Evolutionary conservation across 1,140 invertebrate species (phyloP).

Genomic region (Macrocentrus cingulum): DNA sequence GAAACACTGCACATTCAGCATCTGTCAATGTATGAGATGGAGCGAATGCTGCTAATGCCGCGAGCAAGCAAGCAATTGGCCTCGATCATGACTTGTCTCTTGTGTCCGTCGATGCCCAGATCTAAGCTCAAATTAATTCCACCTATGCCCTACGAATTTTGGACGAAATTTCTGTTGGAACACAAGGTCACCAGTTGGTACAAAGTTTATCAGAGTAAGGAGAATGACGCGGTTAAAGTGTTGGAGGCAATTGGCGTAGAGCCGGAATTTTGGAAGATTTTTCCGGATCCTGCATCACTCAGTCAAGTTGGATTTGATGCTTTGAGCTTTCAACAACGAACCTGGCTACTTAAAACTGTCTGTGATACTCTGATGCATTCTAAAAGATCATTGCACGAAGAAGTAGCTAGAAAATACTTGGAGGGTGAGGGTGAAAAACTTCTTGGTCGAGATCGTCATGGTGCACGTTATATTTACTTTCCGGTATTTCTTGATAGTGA

Average conservation of each 20-base stretch:
- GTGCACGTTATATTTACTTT: slow-evolving; percentile 64
- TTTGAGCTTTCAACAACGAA: slow-evolving; percentile 61
- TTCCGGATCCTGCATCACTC: slow-evolving; percentile 57
- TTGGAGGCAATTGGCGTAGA: slow-evolving; percentile 61
- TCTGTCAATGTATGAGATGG: slow-evolving; percentile 65
- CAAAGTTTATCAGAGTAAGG: slow-evolving; percentile 58
- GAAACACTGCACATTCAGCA: slow-evolving; percentile 53
- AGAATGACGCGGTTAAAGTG: slow-evolving; percentile 56
- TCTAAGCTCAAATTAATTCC: slow-evolving; percentile 53
- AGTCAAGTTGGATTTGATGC: slow-evolving; percentile 60
- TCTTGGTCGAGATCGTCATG: slow-evolving; percentile 62
- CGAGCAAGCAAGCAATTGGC: slow-evolving; percentile 61
- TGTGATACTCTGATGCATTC: slow-evolving; percentile 63
- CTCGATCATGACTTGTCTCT: slow-evolving; percentile 62
- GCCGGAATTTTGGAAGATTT: slow-evolving; percentile 59
- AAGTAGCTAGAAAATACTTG: slow-evolving; percentile 44
- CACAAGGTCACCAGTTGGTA: slow-evolving; percentile 61
- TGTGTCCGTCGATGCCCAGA: slow-evolving; percentile 44
- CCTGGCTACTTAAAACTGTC: slow-evolving; percentile 65
- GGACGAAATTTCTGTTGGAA: slow-evolving; percentile 59
- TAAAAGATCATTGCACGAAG: slow-evolving; percentile 51
- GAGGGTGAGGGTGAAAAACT: slow-evolving; percentile 46
- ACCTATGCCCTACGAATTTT: slow-evolving; percentile 65
- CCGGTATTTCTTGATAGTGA: slow-evolving; percentile 64
- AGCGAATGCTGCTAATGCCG: slow-evolving; percentile 65